Conservation (phyloP, 2,113 vertebrate species). For the Lophura nycthemera region DNA sequence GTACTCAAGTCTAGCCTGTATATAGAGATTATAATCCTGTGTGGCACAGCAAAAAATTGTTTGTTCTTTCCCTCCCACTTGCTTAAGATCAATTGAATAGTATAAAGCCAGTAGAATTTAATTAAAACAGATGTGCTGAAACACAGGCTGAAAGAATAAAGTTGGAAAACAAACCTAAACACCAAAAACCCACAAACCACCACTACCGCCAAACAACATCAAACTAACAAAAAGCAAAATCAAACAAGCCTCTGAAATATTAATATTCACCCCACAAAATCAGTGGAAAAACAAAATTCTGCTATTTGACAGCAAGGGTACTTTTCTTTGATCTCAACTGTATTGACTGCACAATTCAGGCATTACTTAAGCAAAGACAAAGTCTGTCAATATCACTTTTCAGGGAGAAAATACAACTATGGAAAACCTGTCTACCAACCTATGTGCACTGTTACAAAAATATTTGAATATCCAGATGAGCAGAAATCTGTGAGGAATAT, state of each 20-base stretch:
- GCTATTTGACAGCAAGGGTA: not conserved
- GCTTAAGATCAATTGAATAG: not conserved
- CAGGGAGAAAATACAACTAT: not conserved
- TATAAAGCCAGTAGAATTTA: not conserved
- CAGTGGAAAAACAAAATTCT: slow-evolving; percentile 3
- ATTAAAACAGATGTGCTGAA: not conserved
- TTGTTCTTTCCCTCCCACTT: not conserved
- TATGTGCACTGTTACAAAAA: not conserved
- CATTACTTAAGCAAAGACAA: not conserved
- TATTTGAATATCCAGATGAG: not conserved
- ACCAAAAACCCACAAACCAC: too few relatives aligned
- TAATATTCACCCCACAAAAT: not conserved
- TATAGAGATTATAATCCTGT: not conserved
- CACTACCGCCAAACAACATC: too few relatives aligned
- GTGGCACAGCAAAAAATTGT: not conserved
- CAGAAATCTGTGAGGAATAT: slow-evolving; percentile 3
- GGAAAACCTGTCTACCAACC: not conserved
- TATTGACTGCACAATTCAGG: slow-evolving; percentile 2
- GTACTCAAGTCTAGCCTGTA: not conserved
- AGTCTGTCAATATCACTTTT: not conserved
- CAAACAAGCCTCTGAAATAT: not conserved
- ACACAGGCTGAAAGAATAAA: not conserved
- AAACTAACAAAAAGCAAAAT: not conserved
- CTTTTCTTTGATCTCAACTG: not conserved
- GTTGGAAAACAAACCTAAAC: not conserved